Base-by-base conservation (phyloP, 2,113 vertebrate species). In the Tragelaphus imberbis region DNA sequence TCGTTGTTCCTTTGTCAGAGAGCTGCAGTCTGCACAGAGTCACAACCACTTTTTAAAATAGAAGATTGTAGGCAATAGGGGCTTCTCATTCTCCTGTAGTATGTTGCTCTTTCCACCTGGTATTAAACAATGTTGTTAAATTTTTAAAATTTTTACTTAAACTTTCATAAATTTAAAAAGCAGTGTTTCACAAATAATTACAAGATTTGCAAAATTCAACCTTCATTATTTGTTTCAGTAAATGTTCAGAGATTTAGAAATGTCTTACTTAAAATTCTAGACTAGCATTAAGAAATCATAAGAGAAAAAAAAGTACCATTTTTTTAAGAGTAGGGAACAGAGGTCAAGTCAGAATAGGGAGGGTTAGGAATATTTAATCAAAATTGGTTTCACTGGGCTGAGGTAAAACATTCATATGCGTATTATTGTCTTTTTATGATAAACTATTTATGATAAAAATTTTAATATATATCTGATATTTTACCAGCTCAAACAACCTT, bases 171-270 rank as follows among this genome's bases (percentile, higher is more conserved):
- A 13, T 59, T 17, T 84, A 84, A 88, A 88, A 94, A 55, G 75
- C 55, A 51, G 23, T 75, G 33, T 79, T 95, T 25, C 80, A 84
- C 79, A 77, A 55, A 88, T 30, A 79, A 27, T 84, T 90, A 82
- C 2, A 97, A 59, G 30, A 71, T 93, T 95, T 96, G n/a, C 77
- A 63, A 94, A 96, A 81, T 96, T 84, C 36, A 71, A 23, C 56
- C 3, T 33, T 95, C 27, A 36, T 97, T 56, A 93, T 93, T 97
- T 96, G 28, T 81, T 85, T 23, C 84, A 68, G 6, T 68, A 88
- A 85, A 23, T 56, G 17, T 88, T 97, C 49, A 55, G 82, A 96
- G 40, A 56, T 91, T 95, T 89, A 93, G 49, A 95, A 95, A 89
- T 56, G 49, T 87, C 56, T 92, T 68, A 21, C 44, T 94, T 94